phyloP scores from a whole-genome alignment of 2,113 vertebrate species.

The Aegithalos caudatus region DNA sequence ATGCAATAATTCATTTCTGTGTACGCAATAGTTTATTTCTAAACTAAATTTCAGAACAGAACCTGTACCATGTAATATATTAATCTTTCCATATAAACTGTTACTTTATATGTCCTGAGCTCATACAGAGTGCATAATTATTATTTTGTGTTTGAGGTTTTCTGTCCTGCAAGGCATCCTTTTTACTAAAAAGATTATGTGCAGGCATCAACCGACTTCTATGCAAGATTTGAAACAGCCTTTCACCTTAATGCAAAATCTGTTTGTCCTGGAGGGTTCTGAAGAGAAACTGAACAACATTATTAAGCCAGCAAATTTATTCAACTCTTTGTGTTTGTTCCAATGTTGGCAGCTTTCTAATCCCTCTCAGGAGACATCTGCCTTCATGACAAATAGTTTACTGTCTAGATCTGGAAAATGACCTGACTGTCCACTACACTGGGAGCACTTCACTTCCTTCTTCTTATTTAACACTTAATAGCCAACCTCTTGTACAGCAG shows the following conservation, averaged over 20 bases:
- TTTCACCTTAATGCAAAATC: not conserved
- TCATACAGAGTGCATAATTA: not conserved
- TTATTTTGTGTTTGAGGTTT: not conserved
- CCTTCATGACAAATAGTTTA: constrained; percentile 59
- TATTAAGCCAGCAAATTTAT: not conserved
- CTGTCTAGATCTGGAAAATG: constrained; percentile 30
- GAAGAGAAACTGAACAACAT: not conserved
- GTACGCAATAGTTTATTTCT: not conserved
- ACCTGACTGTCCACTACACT: not conserved
- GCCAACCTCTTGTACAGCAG: not conserved
- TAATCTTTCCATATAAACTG: not conserved
- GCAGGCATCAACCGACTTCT: not conserved
- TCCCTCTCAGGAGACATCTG: constrained; percentile 61
- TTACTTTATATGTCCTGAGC: not conserved
- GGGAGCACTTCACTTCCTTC: not conserved
- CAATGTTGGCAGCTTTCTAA: not conserved
- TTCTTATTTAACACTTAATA: not conserved
- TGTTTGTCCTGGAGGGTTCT: not conserved
- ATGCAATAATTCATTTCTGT: not conserved
- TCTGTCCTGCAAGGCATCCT: not conserved
- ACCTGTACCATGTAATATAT: not conserved
- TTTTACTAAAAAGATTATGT: not conserved
- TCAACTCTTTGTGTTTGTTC: not conserved
- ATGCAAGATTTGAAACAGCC: not conserved
- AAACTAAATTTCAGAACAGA: not conserved